Conservation (phyloP, 2,113 vertebrate genomes). For the Eretmochelys imbricata region DNA sequence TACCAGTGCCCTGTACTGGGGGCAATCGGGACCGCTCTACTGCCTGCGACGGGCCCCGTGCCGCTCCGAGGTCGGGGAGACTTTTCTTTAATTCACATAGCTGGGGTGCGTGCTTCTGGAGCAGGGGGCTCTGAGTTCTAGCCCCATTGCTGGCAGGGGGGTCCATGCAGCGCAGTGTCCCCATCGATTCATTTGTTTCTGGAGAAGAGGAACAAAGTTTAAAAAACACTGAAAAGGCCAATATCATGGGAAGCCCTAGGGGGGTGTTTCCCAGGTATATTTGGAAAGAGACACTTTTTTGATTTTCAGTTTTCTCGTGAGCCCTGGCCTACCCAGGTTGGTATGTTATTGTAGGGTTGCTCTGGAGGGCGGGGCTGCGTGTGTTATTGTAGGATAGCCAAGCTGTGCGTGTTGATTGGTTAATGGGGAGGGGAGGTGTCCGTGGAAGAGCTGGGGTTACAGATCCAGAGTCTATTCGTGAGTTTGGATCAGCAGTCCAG, state of each 20-base stretch:
- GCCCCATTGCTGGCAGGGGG: accelerated
- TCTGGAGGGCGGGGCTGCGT: not conserved
- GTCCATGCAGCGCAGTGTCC: not conserved
- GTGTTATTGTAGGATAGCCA: not conserved
- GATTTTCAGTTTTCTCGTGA: not conserved
- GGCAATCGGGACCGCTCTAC: not conserved
- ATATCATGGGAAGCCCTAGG: not conserved
- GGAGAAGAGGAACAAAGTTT: not conserved
- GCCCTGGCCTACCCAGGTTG: not conserved
- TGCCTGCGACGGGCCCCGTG: not conserved
- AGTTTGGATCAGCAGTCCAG: not conserved
- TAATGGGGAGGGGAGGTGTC: not conserved
- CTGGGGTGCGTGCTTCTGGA: not conserved
- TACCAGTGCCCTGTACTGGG: not conserved
- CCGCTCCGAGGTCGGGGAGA: not conserved
- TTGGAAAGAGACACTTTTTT: not conserved
- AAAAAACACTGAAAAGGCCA: not conserved
- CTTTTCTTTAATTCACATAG: not conserved
- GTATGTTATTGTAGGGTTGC: not conserved
- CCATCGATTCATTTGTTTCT: not conserved
- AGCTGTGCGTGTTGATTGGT: not conserved
- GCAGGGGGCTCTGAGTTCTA: not conserved
- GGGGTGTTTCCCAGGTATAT: not conserved
- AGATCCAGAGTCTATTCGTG: not conserved
- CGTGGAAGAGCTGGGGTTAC: not conserved